A percentile compares a stretch with the other conserved stretches of the same genome.
Evolutionary conservation across 1,140 invertebrate species (phyloP).

Genomic region (Pogonognathellus flavescens): DNA sequence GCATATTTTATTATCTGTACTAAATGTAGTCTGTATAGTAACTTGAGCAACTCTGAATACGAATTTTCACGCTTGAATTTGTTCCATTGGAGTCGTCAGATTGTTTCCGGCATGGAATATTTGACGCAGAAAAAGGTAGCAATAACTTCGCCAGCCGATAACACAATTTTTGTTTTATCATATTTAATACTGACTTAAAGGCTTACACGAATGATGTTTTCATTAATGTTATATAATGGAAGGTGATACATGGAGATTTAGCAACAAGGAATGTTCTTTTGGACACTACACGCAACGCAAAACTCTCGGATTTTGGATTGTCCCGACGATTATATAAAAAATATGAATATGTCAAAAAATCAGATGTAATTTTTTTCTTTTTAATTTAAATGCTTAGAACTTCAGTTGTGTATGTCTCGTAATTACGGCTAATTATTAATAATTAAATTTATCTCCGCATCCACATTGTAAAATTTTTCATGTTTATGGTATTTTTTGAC

Average conservation of each 20-base stretch:
- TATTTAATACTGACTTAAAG: too few species aligned
- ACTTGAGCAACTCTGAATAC: background rate
- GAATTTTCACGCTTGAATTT: background rate
- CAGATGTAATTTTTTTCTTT: slow-evolving; percentile 73
- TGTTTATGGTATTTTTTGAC: too few species aligned
- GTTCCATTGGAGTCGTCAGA: background rate
- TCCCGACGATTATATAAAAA: slow-evolving; percentile 71
- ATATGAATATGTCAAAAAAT: slow-evolving; percentile 70
- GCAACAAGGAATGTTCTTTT: slow-evolving; percentile 53
- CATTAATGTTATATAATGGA: background rate
- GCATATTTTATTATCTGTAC: background rate
- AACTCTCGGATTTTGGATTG: slow-evolving; percentile 86
- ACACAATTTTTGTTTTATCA: too few species aligned
- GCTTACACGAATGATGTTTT: background rate
- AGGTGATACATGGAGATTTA: slow-evolving; percentile 56
- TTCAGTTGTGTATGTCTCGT: too few species aligned
- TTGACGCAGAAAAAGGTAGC: background rate
- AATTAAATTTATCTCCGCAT: too few species aligned
- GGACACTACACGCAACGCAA: slow-evolving; percentile 67
- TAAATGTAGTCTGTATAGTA: background rate
- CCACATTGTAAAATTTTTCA: too few species aligned
- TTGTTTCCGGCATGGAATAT: background rate
- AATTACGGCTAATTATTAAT: too few species aligned
- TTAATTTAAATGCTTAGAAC: too few species aligned
- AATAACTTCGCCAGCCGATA: background rate